phyloP scores from a whole-genome alignment of 1,140 invertebrate genomes.

The Drosophila nannoptera region DNA sequence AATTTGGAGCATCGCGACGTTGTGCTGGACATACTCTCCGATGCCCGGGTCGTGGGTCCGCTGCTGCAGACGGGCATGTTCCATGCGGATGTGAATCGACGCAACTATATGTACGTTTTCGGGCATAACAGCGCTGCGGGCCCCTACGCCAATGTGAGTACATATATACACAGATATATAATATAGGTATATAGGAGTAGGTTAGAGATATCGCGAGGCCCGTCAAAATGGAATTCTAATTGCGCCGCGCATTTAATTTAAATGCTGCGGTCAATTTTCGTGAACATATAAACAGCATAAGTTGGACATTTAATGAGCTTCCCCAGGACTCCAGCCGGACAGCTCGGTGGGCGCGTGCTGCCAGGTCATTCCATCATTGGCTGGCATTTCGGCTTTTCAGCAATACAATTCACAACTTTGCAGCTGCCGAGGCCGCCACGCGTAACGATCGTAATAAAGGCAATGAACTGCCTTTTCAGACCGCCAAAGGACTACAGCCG shows the following conservation, averaged over 20 bases:
- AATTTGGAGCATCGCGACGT: slow-evolving; percentile 87
- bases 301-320: slow-evolving; percentile 66
- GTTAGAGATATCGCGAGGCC: slow-evolving; percentile 3
- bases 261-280: slow-evolving; percentile 43
- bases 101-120: slow-evolving; percentile 94
- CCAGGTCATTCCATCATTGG: slow-evolving; percentile 58
- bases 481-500: slow-evolving; percentile 36
- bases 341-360: slow-evolving; percentile 6
- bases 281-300: slow-evolving; percentile 48
- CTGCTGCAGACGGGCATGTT: slow-evolving; percentile 86
- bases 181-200: slow-evolving; percentile 6
- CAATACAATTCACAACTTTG: slow-evolving; percentile 74
- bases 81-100: slow-evolving; percentile 86
- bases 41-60: slow-evolving; percentile 89
- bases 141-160: slow-evolving; percentile 84
- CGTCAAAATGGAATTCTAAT: slow-evolving; percentile 58
- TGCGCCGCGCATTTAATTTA: slow-evolving; percentile 64
- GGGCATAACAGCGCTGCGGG: slow-evolving; percentile 88
- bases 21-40: slow-evolving; percentile 91
- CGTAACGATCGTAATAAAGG: slow-evolving; percentile 64
- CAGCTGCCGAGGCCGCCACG: slow-evolving; percentile 41
- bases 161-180: slow-evolving; percentile 1
- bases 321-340: slow-evolving; percentile 23
- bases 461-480: slow-evolving; percentile 58
- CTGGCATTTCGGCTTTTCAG: slow-evolving; percentile 51